These are phyloP conservation scores for Sebastes steindachneri DNA, from an alignment of 2,797 vertebrate species.

Conservation along the genomic window DNA sequence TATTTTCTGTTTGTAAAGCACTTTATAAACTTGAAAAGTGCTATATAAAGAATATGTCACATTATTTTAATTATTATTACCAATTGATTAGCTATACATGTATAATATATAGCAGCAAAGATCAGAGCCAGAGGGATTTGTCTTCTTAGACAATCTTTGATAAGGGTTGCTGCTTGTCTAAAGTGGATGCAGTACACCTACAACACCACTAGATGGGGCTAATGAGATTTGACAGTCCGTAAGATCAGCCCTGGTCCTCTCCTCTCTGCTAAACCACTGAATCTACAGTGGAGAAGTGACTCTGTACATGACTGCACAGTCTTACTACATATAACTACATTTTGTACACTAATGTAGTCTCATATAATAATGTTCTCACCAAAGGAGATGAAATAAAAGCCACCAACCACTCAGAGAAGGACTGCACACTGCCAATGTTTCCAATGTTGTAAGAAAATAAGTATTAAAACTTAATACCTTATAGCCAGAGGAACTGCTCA, in stretches of 20 bases:
- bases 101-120: neutral
- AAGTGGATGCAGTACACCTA: neutral
- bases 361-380: no score
- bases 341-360: neutral
- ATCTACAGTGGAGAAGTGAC: neutral
- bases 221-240: neutral
- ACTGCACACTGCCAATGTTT: neutral
- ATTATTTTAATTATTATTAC: no score
- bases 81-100: neutral
- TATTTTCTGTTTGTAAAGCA: neutral
- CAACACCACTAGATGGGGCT: constrained; percentile 54
- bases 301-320: neutral
- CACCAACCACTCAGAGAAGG: neutral
- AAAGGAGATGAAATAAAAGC: neutral
- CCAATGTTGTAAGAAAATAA: neutral
- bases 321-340: neutral
- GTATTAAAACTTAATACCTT: neutral
- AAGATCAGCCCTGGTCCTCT: neutral
- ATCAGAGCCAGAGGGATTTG: neutral
- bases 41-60: neutral
- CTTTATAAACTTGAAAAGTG: neutral
- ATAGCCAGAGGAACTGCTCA: neutral
- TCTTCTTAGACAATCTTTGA: neutral
- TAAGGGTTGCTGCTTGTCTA: neutral
- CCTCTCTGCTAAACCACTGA: neutral